These are phyloP conservation scores for Sebastolobus alascanus DNA, from an alignment of 2,797 vertebrate genomes.

Conservation along the genomic window DNA sequence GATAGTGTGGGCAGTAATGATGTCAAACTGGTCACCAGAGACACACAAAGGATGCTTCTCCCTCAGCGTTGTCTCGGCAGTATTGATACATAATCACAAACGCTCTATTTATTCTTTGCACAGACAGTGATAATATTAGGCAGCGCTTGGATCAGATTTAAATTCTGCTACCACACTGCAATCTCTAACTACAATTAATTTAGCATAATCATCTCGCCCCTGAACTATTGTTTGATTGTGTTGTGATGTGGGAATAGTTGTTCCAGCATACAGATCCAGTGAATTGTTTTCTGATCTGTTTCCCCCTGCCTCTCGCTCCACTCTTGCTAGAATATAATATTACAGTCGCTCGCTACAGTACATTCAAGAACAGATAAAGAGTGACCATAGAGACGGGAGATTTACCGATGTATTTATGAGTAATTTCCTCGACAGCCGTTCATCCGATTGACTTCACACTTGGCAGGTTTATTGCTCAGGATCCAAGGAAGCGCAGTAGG, in stretches of 20 bases:
- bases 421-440: no score
- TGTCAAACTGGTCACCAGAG: neutral
- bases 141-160: constrained; percentile 1
- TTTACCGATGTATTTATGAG: no score
- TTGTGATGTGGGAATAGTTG: constrained; percentile 11
- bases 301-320: neutral
- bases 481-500: no score
- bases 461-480: neutral
- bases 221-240: neutral
- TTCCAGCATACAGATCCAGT: constrained; percentile 1
- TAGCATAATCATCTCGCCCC: neutral
- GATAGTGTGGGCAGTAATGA: neutral
- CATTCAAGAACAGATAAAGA: no score
- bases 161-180: neutral
- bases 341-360: no score
- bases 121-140: neutral
- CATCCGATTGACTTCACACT: no score
- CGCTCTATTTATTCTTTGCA: neutral
- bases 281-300: neutral
- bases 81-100: neutral
- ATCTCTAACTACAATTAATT: neutral
- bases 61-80: neutral
- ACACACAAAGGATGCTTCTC: neutral
- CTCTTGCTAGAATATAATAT: constrained; percentile 1
- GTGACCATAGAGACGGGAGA: no score